phyloP scores from a whole-genome alignment of 2,888 invertebrate genomes.

The Leistus spinibarbis region DNA sequence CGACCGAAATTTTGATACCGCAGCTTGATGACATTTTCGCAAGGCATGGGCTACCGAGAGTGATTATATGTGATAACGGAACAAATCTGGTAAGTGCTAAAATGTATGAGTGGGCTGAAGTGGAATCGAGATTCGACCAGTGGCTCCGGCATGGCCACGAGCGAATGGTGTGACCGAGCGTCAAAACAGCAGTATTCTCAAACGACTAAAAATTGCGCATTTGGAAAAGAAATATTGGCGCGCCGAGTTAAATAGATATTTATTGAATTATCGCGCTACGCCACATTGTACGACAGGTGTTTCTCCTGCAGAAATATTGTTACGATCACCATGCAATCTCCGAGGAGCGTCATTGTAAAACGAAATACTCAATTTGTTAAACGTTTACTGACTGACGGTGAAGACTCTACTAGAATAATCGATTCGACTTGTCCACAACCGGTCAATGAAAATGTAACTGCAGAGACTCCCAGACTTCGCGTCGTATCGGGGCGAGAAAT shows the following conservation, averaged over 20 bases:
- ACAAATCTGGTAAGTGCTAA: not conserved
- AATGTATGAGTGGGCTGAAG: not conserved
- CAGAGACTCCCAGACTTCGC: too few species aligned
- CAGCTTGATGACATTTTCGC: slow-evolving; percentile 2
- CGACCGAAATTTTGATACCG: not conserved
- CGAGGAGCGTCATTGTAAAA: too few species aligned
- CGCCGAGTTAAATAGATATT: slow-evolving; percentile 39
- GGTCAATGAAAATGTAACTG: too few species aligned
- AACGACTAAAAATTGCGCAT: slow-evolving; percentile 41
- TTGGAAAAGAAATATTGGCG: slow-evolving; percentile 41
- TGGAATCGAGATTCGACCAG: not conserved
- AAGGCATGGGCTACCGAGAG: not conserved
- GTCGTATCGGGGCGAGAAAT: too few species aligned
- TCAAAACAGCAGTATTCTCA: slow-evolving; percentile 42
- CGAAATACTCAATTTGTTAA: too few species aligned
- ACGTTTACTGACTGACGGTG: too few species aligned
- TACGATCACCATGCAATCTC: too few species aligned
- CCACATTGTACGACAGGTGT: too few species aligned
- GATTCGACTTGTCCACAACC: too few species aligned
- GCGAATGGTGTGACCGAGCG: slow-evolving; percentile 42
- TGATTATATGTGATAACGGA: not conserved
- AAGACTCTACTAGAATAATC: too few species aligned
- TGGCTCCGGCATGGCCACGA: not conserved
- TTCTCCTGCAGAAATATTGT: too few species aligned
- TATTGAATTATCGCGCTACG: slow-evolving; percentile 41